These are phyloP conservation scores for Acrobasis repandana DNA, from an alignment of 2,888 invertebrate genomes.

Conservation along the genomic window DNA sequence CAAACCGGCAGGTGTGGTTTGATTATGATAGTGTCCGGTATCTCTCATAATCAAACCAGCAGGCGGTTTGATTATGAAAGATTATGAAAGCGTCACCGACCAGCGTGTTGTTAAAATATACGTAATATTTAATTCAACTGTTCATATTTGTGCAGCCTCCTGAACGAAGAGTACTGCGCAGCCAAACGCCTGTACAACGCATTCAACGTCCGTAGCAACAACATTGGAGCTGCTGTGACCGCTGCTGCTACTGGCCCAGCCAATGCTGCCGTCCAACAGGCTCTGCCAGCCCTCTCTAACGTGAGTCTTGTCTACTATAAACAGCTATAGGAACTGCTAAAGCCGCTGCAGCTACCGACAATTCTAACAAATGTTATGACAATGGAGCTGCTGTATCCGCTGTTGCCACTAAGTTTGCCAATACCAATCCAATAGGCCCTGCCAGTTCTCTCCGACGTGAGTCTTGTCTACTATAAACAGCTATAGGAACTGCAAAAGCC, in stretches of 20 bases:
- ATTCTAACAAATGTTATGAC: background rate
- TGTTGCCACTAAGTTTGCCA: too few species aligned
- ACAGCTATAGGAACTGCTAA: background rate
- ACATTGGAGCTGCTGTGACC: slow-evolving; percentile 55
- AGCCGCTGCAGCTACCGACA: too few species aligned
- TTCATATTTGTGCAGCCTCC: slow-evolving; percentile 42
- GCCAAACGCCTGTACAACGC: slow-evolving; percentile 57
- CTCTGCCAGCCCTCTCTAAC: slow-evolving; percentile 34
- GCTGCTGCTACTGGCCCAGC: slow-evolving; percentile 50
- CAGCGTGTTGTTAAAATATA: too few species aligned
- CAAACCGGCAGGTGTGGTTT: too few species aligned
- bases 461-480: background rate
- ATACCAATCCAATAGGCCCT: background rate
- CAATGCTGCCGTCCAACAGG: slow-evolving; percentile 29
- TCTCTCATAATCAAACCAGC: too few species aligned
- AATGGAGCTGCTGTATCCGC: background rate
- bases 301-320: slow-evolving; percentile 43
- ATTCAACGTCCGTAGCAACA: slow-evolving; percentile 54
- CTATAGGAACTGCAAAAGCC: background rate
- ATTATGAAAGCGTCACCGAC: too few species aligned
- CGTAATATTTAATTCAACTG: background rate
- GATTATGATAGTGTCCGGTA: too few species aligned
- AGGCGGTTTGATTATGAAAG: too few species aligned
- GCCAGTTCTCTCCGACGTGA: background rate
- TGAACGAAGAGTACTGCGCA: slow-evolving; percentile 64